Percentiles rank a stretch among this genome's conserved stretches.
Evolutionary conservation across 2,113 vertebrate genomes (phyloP).

Genomic region (Pseudopipra pipra): DNA sequence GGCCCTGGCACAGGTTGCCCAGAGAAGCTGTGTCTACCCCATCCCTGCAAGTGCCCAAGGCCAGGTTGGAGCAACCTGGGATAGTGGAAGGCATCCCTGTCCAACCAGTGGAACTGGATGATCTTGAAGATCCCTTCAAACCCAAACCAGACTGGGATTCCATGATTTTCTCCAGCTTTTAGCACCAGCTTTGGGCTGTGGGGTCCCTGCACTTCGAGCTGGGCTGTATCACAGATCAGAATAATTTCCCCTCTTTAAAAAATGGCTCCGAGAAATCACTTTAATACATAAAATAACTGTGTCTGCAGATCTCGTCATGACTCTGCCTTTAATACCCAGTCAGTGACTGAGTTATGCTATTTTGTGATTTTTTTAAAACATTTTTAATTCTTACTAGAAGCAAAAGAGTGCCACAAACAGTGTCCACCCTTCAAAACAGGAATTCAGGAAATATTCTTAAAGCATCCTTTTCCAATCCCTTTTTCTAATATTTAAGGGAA

Average conservation of each 20-base stretch:
- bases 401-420: neutral
- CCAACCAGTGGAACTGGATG: neutral
- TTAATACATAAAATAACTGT: neutral
- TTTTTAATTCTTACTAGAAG: neutral
- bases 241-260: neutral
- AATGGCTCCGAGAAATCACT: neutral
- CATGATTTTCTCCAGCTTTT: neutral
- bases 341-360: rapidly evolving
- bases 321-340: neutral
- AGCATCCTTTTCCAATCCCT: neutral
- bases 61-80: neutral
- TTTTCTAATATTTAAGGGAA: neutral
- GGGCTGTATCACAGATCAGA: rapidly evolving
- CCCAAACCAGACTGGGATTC: neutral
- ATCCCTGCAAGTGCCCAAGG: neutral
- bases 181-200: neutral
- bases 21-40: neutral
- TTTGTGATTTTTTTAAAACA: neutral
- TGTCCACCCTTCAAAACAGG: rapidly evolving
- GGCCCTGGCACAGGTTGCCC: neutral
- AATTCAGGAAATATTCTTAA: neutral
- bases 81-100: neutral
- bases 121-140: neutral
- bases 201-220: neutral
- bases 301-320: rapidly evolving